These are phyloP conservation scores for Zele albiditarsus DNA, from an alignment of 2,888 invertebrate genomes.

Conservation along the genomic window DNA sequence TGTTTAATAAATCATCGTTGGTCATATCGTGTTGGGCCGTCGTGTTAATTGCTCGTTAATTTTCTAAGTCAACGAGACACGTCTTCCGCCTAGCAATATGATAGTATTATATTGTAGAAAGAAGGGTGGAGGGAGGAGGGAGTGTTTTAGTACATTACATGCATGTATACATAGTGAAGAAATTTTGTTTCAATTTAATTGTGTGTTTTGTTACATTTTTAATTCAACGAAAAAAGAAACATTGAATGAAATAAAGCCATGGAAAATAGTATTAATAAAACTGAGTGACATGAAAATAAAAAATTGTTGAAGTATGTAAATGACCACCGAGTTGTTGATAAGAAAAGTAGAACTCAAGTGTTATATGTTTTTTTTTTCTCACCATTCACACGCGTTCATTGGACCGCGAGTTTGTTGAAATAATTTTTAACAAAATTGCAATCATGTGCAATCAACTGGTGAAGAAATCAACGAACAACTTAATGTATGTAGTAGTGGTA, in stretches of 20 bases:
- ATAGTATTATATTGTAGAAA: too few species aligned
- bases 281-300: neutral
- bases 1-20: slow-evolving; percentile 23
- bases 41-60: slow-evolving; percentile 43
- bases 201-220: neutral
- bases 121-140: neutral
- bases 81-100: slow-evolving; percentile 20
- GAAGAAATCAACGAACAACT: neutral
- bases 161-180: neutral
- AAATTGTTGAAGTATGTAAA: neutral
- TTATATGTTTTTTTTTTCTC: neutral
- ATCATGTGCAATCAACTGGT: neutral
- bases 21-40: slow-evolving; percentile 34
- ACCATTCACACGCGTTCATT: neutral
- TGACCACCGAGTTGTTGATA: neutral
- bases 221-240: neutral
- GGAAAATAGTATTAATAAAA: neutral
- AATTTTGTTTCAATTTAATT: too few species aligned
- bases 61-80: slow-evolving; percentile 34
- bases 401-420: neutral
- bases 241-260: neutral
- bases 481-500: neutral
- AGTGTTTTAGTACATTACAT: neutral
- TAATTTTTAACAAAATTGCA: neutral
- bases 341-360: neutral